A percentile compares a stretch with the other conserved stretches of the same genome.
phyloP scores from a whole-genome alignment of 2,888 invertebrate genomes.

The Zeuzera pyrina region DNA sequence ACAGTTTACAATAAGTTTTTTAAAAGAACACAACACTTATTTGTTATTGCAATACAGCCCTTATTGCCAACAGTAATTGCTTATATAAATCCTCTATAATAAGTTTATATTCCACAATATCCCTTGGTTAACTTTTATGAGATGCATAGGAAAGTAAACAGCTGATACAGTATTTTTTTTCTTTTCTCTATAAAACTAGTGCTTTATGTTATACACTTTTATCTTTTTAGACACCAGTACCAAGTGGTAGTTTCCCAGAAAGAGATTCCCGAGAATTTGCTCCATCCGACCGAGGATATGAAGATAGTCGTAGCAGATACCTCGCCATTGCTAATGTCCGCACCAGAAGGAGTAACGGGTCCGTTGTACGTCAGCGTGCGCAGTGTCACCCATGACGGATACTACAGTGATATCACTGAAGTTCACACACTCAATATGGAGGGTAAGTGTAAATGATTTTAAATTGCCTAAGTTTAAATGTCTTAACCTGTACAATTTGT shows the following conservation, averaged over 20 bases:
- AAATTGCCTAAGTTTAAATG: too few relatives aligned
- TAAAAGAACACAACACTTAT: too few relatives aligned
- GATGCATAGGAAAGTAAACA: too few relatives aligned
- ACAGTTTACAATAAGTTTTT: too few relatives aligned
- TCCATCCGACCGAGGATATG: slow-evolving; percentile 45
- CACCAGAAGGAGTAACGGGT: slow-evolving; percentile 36
- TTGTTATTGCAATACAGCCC: too few relatives aligned
- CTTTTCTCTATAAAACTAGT: slow-evolving; percentile 1
- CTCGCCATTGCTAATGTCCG: slow-evolving; percentile 71
- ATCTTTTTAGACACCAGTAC: slow-evolving; percentile 54
- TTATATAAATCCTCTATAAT: too few relatives aligned
- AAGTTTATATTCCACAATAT: too few relatives aligned
- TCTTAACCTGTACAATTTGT: too few relatives aligned
- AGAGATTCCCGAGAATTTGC: slow-evolving; percentile 59
- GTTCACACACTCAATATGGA: slow-evolving; percentile 51
- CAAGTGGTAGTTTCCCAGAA: slow-evolving; percentile 76
- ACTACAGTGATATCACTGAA: slow-evolving; percentile 76
- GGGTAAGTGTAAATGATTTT: too few relatives aligned
- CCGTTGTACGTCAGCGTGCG: slow-evolving; percentile 78
- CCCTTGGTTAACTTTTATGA: too few relatives aligned
- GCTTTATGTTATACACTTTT: background rate
- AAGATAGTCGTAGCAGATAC: slow-evolving; percentile 45
- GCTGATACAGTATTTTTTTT: slow-evolving; percentile 1
- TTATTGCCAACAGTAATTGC: too few relatives aligned
- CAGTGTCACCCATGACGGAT: slow-evolving; percentile 73